phyloP scores from a whole-genome alignment of 2,113 vertebrate genomes.

The Loxodonta africana region DNA sequence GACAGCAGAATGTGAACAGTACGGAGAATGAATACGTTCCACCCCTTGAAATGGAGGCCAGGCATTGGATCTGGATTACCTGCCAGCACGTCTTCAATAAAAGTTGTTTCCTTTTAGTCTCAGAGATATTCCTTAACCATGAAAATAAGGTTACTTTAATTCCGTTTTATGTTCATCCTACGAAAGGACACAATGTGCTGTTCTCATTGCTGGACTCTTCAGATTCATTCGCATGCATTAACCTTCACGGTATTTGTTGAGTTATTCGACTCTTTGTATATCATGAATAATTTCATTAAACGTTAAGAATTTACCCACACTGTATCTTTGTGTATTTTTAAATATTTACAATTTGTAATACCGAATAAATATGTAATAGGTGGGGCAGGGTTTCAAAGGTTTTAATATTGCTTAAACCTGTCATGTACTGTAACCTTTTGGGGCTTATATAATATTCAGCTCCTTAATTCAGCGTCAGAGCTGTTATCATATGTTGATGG shows the following conservation, averaged over 20 bases:
- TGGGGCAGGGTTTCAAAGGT: constrained; percentile 83
- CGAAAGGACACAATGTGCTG: constrained; percentile 84
- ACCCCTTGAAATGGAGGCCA: background rate
- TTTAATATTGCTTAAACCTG: constrained; percentile 88
- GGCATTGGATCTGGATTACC: constrained; percentile 51
- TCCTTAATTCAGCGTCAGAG: constrained; percentile 83
- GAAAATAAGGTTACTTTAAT: constrained; percentile 86
- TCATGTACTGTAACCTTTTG: constrained; percentile 89
- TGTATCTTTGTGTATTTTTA: constrained; percentile 85
- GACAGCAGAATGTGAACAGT: background rate
- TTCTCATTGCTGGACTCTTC: constrained; percentile 79
- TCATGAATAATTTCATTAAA: constrained; percentile 92
- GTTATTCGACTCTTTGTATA: constrained; percentile 88
- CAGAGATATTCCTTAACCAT: constrained; percentile 78
- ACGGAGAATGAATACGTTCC: background rate
- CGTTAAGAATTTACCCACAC: constrained; percentile 88
- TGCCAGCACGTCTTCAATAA: constrained; percentile 56
- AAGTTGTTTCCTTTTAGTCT: constrained; percentile 59
- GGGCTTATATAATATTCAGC: constrained; percentile 88
- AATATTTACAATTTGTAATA: constrained; percentile 91
- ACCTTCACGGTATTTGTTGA: constrained; percentile 92
- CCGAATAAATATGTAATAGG: constrained; percentile 89
- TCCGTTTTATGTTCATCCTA: constrained; percentile 82
- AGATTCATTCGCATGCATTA: constrained; percentile 89
- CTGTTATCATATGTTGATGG: constrained; percentile 89